A percentile compares a stretch with the other conserved stretches of the same genome.
These are phyloP conservation scores for Sepiola atlantica DNA, from an alignment of 2,888 invertebrate species.

Conservation along the genomic window DNA sequence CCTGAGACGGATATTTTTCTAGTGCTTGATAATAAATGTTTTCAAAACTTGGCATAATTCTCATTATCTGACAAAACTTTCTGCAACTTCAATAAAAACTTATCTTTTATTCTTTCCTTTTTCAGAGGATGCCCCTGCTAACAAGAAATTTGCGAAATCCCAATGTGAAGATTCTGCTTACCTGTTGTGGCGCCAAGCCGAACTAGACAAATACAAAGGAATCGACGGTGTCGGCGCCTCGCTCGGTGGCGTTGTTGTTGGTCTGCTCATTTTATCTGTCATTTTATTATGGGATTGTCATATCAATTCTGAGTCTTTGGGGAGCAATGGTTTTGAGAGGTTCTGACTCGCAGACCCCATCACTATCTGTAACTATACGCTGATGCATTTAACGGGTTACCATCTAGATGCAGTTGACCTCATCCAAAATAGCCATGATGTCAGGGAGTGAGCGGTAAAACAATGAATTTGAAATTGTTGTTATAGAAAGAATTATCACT, in stretches of 20 bases:
- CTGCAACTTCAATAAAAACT: no score
- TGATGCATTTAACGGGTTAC: not conserved
- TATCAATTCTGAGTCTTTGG: conserved; percentile 50
- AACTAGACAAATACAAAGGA: conserved; percentile 50
- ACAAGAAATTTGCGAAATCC: not conserved
- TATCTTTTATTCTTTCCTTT: not conserved
- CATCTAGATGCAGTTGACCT: not conserved
- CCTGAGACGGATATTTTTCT: not conserved
- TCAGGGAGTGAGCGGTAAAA: not conserved
- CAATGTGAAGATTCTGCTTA: conserved; percentile 52
- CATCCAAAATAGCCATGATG: not conserved
- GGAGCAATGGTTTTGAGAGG: conserved; percentile 49
- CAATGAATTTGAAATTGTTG: not conserved
- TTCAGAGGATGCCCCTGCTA: conserved; percentile 47
- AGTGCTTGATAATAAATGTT: no score
- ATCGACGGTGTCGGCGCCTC: conserved; percentile 52
- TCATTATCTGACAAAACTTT: no score
- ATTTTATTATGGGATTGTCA: conserved; percentile 54
- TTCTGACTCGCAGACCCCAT: conserved; percentile 43
- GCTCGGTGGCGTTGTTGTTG: conserved; percentile 53
- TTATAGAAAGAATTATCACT: not conserved
- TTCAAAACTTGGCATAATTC: no score
- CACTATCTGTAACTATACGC: not conserved
- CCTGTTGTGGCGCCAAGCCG: conserved; percentile 52
- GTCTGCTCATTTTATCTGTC: conserved; percentile 49